These are phyloP conservation scores for Brachycybe producta DNA, from an alignment of 2,888 invertebrate genomes.

Conservation along the genomic window DNA sequence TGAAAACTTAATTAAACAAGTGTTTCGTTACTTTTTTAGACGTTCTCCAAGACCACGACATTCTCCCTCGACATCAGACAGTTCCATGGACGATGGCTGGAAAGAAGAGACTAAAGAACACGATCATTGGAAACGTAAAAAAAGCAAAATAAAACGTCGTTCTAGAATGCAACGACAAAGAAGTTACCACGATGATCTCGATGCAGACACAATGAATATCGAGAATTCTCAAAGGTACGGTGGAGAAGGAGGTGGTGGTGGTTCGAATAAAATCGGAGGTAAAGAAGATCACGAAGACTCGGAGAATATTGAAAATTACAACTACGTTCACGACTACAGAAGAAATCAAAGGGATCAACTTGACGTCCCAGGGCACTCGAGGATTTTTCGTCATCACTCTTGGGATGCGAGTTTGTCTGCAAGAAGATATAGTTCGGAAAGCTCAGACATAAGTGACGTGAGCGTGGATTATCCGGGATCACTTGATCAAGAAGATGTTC, in stretches of 20 bases:
- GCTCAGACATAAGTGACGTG: constrained; percentile 19
- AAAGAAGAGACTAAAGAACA: constrained; percentile 3
- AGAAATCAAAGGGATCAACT: neutral
- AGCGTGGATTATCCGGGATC: constrained; percentile 11
- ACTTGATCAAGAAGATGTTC: neutral
- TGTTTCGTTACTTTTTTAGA: neutral
- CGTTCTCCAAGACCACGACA: neutral
- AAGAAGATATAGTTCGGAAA: constrained; percentile 16
- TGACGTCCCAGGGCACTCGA: constrained; percentile 9
- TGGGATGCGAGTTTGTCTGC: constrained; percentile 13
- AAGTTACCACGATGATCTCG: constrained; percentile 16
- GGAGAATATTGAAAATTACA: neutral
- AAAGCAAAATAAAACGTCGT: constrained; percentile 11
- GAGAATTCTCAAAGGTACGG: too few relatives aligned
- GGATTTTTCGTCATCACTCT: constrained; percentile 12
- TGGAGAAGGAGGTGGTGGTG: too few relatives aligned
- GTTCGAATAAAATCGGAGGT: neutral
- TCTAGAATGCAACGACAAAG: constrained; percentile 19
- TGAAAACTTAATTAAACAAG: too few relatives aligned
- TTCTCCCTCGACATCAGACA: constrained; percentile 13
- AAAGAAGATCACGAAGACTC: neutral
- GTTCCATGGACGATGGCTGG: constrained; percentile 13
- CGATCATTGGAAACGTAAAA: constrained; percentile 10
- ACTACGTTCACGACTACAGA: neutral
- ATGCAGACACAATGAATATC: constrained; percentile 14